A percentile compares a stretch with the other conserved stretches of the same genome.
Conservation (phyloP, 2,113 vertebrate species). For the Gavialis gangeticus region DNA sequence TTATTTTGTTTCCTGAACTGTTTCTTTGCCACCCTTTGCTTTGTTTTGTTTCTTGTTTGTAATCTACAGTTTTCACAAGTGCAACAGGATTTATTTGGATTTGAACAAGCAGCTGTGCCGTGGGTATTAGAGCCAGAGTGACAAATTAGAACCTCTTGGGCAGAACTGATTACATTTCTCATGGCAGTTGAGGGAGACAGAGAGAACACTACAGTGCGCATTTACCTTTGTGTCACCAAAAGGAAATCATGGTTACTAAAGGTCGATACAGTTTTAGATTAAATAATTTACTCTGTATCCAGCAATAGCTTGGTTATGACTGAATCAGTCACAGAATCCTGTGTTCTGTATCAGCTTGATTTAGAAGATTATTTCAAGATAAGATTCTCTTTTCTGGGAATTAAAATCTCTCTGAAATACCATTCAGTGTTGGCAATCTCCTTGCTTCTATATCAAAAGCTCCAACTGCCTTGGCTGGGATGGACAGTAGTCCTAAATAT, state of each 20-base stretch:
- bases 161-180: slow-evolving; percentile 54
- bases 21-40: slow-evolving; percentile 23
- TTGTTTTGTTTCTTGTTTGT: not conserved
- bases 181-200: not conserved
- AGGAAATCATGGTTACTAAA: not conserved
- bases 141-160: slow-evolving; percentile 48
- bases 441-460: not conserved
- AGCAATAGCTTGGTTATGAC: not conserved
- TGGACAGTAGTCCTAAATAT: not conserved
- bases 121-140: slow-evolving; percentile 46
- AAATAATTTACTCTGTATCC: not conserved
- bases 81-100: slow-evolving; percentile 7
- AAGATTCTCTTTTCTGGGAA: slow-evolving; percentile 9
- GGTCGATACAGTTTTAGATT: not conserved
- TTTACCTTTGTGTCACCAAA: slow-evolving; percentile 11
- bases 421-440: not conserved
- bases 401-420: not conserved
- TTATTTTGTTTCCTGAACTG: not conserved
- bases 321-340: not conserved
- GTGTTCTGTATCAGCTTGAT: not conserved
- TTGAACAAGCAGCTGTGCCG: slow-evolving; percentile 27
- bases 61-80: not conserved
- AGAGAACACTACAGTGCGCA: not conserved
- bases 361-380: not conserved
- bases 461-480: not conserved